phyloP scores from a whole-genome alignment of 2,113 vertebrate genomes.

The Abramis brama region DNA sequence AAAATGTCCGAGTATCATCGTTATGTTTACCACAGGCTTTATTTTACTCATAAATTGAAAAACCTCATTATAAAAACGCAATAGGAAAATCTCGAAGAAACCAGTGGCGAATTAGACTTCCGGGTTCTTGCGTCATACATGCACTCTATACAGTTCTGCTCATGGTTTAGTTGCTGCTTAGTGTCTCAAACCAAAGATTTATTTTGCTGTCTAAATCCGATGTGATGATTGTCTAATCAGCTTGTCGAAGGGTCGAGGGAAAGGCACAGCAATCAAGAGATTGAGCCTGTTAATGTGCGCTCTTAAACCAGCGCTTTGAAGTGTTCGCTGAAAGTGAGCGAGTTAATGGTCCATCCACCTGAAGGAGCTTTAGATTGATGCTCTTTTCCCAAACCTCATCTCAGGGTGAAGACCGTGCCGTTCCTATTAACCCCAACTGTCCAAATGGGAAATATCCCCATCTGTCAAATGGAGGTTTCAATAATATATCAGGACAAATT shows the following conservation, averaged over 20 bases:
- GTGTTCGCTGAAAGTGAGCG: neutral
- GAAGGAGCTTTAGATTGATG: conserved; percentile 31
- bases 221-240: neutral
- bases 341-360: conserved; percentile 23
- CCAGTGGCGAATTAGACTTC: too few relatives aligned
- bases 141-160: neutral
- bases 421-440: conserved; percentile 47
- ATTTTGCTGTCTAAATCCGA: neutral
- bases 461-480: conserved; percentile 48
- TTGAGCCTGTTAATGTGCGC: neutral
- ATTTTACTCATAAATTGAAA: too few relatives aligned
- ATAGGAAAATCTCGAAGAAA: too few relatives aligned
- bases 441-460: conserved; percentile 40
- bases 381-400: conserved; percentile 27
- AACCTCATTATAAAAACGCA: too few relatives aligned
- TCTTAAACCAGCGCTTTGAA: neutral
- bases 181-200: neutral
- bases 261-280: conserved; percentile 5
- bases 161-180: neutral
- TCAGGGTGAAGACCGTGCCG: conserved; percentile 13
- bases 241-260: neutral
- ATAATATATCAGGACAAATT: conserved; percentile 47
- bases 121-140: too few relatives aligned
- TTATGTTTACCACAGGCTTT: too few relatives aligned
- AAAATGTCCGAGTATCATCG: too few relatives aligned